Evolutionary conservation across 2,797 vertebrate species (phyloP).

Genomic region (Chiroxiphia lanceolata): DNA sequence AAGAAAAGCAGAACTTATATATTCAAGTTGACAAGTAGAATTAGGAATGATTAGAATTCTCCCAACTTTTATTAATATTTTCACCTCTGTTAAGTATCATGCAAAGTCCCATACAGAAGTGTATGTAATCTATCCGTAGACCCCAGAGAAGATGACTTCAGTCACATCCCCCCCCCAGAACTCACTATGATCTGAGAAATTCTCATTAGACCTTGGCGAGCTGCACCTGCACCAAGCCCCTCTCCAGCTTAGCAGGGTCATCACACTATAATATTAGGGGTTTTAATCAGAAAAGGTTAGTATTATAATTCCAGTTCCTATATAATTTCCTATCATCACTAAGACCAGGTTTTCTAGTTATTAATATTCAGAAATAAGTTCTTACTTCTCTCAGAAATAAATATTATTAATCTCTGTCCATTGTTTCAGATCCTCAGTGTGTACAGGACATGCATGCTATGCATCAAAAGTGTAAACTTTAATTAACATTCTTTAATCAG

Average conservation of each 20-base stretch:
- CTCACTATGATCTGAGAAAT: neutral
- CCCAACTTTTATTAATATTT: neutral
- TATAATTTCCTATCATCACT: neutral
- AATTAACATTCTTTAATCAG: neutral
- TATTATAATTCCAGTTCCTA: neutral
- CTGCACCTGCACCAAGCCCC: neutral
- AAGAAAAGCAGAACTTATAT: neutral
- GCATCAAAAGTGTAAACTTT: neutral
- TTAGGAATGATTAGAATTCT: neutral
- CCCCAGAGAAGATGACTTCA: neutral
- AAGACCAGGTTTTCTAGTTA: neutral
- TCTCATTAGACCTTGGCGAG: neutral
- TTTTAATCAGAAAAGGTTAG: neutral
- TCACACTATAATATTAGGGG: neutral
- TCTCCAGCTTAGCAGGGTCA: neutral
- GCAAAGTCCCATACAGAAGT: neutral
- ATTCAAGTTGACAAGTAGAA: neutral
- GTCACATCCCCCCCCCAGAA: neutral
- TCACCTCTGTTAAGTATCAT: neutral
- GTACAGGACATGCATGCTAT: neutral
- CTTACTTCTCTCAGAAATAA: neutral
- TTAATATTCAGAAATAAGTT: neutral
- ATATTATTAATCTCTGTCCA: neutral
- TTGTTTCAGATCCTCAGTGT: neutral
- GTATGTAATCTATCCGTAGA: neutral